Evolutionary conservation across 2,888 invertebrate species (phyloP), one percentile per base, ranked within the genome.

Genomic region (Athripsodes cinereus): DNA sequence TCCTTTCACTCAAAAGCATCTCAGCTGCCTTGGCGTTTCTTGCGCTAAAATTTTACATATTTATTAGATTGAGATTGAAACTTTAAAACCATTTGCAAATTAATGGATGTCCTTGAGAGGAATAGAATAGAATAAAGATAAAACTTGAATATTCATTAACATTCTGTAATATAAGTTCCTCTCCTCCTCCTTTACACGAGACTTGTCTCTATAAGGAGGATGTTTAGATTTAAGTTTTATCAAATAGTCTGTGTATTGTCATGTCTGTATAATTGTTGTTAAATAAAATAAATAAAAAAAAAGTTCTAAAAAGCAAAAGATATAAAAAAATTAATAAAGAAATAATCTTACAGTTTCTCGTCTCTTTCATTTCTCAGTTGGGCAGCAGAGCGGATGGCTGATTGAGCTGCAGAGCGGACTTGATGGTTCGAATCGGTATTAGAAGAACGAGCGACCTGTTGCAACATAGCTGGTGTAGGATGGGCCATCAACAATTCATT

Each of bases 401-500:
- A 79, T 67, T 84, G 84, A 6, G 88, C 80, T n/a, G 79, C 82
- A 57, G 85, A 76, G 62, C 83, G 83, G 1, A 89, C 86, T 48
- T 86, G 80, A 52, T 79, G 72, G 68, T 80, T 83, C 18, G 74
- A 74, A 66, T 89, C 88, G 52, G 75, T 70, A 64, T 85, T 79
- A 6, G 87, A 87, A 73, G 81, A 81, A 66, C 81, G 75, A 20
- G 88, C 88, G 83, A 89, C 86, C 26, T 81, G 76, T 72, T 85
- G 84, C 67, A 88, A 80, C 80, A 87, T 83, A 13, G 74, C 73
- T 19, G 76, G 70, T 8, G 84, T 78, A 26, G 88, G 88, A 46
- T 75, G 73, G 13, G 82, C 76, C 65, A 73, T 76, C 73, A 87
- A 82, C 59, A 88, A 71, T 53, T 79, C 74, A 57, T 77, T 77